Conservation (phyloP, 1,140 invertebrate species). For the Brachionus rotundiformis region DNA sequence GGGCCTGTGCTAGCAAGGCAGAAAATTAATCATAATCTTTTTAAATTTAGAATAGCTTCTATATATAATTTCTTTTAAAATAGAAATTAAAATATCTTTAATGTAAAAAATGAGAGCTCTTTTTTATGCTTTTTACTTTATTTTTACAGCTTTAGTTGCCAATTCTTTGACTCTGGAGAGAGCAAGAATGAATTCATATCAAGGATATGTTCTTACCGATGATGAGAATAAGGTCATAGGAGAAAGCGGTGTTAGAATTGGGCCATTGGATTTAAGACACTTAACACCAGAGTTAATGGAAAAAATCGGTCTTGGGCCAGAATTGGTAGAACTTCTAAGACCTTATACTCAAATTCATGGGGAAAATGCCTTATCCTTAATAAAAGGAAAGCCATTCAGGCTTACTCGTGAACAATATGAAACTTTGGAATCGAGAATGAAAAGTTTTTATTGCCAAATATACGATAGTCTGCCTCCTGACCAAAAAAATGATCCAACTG, state of each 20-base stretch:
- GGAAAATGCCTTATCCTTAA: not conserved
- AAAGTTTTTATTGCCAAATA: slow-evolving; percentile 8
- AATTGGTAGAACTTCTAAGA: not conserved
- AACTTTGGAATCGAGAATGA: slow-evolving; percentile 21
- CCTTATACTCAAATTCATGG: slow-evolving; percentile 12
- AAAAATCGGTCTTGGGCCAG: not conserved
- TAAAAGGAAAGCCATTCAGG: not conserved
- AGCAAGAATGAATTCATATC: not conserved
- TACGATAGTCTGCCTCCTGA: not conserved
- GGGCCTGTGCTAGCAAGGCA: not conserved
- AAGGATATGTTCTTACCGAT: slow-evolving; percentile 39
- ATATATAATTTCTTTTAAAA: not conserved
- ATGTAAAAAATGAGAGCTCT: not conserved
- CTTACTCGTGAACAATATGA: slow-evolving; percentile 20
- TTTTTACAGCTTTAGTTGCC: not conserved
- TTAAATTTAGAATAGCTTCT: too few species aligned
- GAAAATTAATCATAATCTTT: too few species aligned
- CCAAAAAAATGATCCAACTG: slow-evolving; percentile 10
- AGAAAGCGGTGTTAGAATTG: slow-evolving; percentile 20
- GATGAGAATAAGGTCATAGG: not conserved
- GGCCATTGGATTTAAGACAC: slow-evolving; percentile 24
- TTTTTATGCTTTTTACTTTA: not conserved
- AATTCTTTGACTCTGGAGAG: not conserved
- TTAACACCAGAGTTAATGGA: not conserved
- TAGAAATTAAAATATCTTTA: not conserved